Evolutionary conservation across 1,140 invertebrate genomes (phyloP), one percentile per base, ranked within the genome.

Genomic region (Magallana ariakensis): DNA sequence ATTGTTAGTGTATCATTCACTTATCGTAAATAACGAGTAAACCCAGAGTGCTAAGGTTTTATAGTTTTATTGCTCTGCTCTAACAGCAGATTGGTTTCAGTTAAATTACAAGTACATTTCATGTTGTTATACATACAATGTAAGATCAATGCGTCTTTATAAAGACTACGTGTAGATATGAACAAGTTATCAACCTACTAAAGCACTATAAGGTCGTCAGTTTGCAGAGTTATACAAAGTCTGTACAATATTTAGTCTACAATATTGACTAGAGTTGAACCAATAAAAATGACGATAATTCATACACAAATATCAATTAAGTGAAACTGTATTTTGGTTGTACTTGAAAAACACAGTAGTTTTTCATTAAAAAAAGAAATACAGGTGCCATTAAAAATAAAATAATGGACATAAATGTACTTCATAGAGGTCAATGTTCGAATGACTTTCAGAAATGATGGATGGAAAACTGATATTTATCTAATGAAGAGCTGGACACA

Each of bases 231-330:
- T 75, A 75, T 75, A 75, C 22, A 75, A 19, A 75, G 13, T 13
- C 6, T 13, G 66, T 75, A 75, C 22, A 19, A 22, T 46, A 46
- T 46, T 46, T 11, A 75, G 33, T 75, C 66, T 75, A 46, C 66
- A 75, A 22, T 33, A 75, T 75, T 75, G 66, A 75, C 66, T 75
- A 75, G 66, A 75, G 22, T 75, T 33, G 66, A 75, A 19, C 22
- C 33, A 46, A 46, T 46, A 46, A 46, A 46, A 46, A 46, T 46
- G 33, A 46, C 5, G 33, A 75, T 26, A 70, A 75, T 19, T n/a
- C 8, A 26, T 75, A 13, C 33, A 75, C 66, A 75, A 26, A 46
- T 26, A 75, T 75, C 33, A 46, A 70, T 11, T 26, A 26, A 22
- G 62, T 22, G 62, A 22, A 22, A 75, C 22, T 75, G 66, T 22